These are phyloP conservation scores for Bolinopsis microptera DNA, from an alignment of 37 sponge, comb jelly and placozoan genomes.

Conservation along the genomic window DNA sequence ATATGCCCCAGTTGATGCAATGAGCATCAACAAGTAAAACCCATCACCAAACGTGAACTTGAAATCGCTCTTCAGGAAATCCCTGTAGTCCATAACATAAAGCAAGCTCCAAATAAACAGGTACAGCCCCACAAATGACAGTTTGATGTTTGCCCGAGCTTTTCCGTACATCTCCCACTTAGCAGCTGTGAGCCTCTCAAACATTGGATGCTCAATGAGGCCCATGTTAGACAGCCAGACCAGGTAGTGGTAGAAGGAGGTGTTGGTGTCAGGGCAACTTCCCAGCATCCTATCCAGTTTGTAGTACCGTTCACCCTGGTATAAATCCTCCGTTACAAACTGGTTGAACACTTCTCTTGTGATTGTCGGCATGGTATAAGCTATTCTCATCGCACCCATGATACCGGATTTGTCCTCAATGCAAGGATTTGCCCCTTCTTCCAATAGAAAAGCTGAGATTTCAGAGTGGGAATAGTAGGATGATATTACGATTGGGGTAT, in stretches of 20 bases:
- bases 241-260: constrained; percentile 40
- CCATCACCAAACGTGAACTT: not conserved
- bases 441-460: not conserved
- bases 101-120: constrained; percentile 1
- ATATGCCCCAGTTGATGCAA: not conserved
- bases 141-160: not conserved
- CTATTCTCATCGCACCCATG: constrained; percentile 21
- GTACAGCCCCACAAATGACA: not conserved
- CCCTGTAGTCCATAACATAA: not conserved
- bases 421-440: constrained; percentile 16
- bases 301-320: constrained; percentile 34
- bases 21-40: not conserved
- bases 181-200: not conserved
- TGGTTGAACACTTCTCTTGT: constrained; percentile 24
- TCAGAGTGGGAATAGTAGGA: constrained; percentile 41
- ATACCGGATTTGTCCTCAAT: not conserved
- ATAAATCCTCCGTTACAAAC: not conserved
- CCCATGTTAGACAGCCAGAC: constrained; percentile 20
- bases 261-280: not conserved
- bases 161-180: constrained; percentile 29
- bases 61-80: not conserved
- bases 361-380: constrained; percentile 20
- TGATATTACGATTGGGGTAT: not conserved
- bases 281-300: not conserved
- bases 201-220: constrained; percentile 43